Evolutionary conservation across 1,140 invertebrate species (phyloP), one percentile per base, ranked within the genome.

Genomic region (Potamilus streckersoni): DNA sequence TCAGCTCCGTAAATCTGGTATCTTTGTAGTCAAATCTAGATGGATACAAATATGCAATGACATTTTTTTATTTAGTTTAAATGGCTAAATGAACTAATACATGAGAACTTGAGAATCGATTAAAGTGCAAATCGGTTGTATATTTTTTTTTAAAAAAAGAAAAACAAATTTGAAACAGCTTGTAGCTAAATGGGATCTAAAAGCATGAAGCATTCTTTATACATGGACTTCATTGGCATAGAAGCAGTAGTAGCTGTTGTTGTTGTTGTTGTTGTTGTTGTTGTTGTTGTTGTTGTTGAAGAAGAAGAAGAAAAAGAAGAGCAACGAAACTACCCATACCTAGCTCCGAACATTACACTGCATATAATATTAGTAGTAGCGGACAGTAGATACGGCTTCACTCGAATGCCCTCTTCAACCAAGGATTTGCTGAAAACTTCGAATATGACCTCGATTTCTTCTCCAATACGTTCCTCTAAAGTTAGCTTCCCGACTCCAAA

Each of bases 401-500:
- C 65, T 27, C 73, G 23, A 15, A 81, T 73, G 15, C 83, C 82
- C 38, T 74, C 15, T n/a, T 70, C 70, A 49, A 76, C 72, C 4
- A 8, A 8, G 13, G 74, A 66, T 15, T 66, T 57, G 13, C 59
- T 69, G 16, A 86, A 55, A 12, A 80, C 74, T 14, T 80, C 76
- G 31, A 75, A 60, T 12, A 86, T 71, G 20, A 81, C 84, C 4
- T 63, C 17, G 5, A 80, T 78, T 58, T 86, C 85, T 15, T 86
- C 85, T 56, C 67, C 49, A 4, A 86, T 78, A 49, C 79, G 76
- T 49, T 85, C 83, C 61, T 86, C 85, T 55, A 85, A 58, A 12
- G 80, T 82, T 63, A 78, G 73, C 67, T 87, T 89, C 14, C 89
- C 88, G 17, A 89, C 96, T 16, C 97, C 97, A 80, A 99, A 96